Percentiles rank a stretch among this genome's conserved stretches.
Evolutionary conservation across 2,888 invertebrate species (phyloP).

Genomic region (Torymus texanus): DNA sequence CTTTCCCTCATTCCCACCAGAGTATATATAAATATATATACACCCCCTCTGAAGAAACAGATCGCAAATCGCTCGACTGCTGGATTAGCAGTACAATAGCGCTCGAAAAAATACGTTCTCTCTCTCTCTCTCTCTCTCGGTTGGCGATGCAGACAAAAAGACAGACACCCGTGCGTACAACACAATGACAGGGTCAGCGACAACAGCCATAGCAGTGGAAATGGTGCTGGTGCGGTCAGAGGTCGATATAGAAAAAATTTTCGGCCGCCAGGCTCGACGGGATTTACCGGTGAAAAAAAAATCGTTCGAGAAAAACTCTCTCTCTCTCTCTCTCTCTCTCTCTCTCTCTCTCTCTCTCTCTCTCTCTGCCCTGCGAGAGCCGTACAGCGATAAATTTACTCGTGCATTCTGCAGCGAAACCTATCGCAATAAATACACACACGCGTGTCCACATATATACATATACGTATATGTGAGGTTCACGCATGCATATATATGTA

Average conservation of each 20-base stretch:
- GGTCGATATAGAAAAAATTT: too few species aligned
- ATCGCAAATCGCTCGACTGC: neutral
- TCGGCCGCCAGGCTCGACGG: too few species aligned
- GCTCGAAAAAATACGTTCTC: neutral
- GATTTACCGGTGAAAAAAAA: too few species aligned
- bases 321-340: too few species aligned
- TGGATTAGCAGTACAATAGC: neutral
- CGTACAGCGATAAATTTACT: conserved; percentile 68
- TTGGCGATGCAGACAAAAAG: too few species aligned
- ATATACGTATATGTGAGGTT: neutral
- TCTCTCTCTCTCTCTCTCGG: too few species aligned
- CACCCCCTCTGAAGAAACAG: conserved; percentile 9
- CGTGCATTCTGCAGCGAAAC: conserved; percentile 69
- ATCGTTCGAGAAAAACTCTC: neutral
- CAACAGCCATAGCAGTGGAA: too few species aligned
- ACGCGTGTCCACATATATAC: conserved; percentile 55
- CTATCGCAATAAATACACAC: conserved; percentile 73
- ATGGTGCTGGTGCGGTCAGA: too few species aligned
- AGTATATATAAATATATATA: neutral
- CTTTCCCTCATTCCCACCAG: neutral
- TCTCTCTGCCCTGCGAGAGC: conserved; percentile 8
- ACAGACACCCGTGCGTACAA: too few species aligned
- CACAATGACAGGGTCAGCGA: too few species aligned
- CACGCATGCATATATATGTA: neutral
- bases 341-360: too few species aligned